A percentile compares a stretch with the other conserved stretches of the same genome.
These are phyloP conservation scores for Rissa tridactyla DNA, from an alignment of 2,113 vertebrate species.

Conservation along the genomic window DNA sequence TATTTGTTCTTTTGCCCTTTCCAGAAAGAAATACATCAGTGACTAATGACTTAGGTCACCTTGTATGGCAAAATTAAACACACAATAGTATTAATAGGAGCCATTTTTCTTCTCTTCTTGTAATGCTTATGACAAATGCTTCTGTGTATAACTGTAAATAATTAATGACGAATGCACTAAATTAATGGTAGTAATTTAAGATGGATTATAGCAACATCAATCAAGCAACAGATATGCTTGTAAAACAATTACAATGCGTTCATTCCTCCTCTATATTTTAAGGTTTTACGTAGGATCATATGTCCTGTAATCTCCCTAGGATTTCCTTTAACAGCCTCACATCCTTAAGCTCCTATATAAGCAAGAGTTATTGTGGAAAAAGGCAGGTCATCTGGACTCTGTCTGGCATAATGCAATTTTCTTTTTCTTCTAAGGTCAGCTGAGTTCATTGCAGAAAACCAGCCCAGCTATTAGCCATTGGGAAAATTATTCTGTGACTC, in stretches of 20 bases:
- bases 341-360: not conserved
- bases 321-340: not conserved
- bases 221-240: not conserved
- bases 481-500: slow-evolving; percentile 53
- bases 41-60: slow-evolving; percentile 38
- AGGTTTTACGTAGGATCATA: not conserved
- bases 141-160: slow-evolving; percentile 28
- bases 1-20: slow-evolving; percentile 59
- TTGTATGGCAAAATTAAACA: slow-evolving; percentile 18
- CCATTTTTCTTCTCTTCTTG: not conserved
- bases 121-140: not conserved
- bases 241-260: not conserved
- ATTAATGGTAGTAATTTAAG: slow-evolving; percentile 47
- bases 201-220: not conserved
- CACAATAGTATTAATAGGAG: not conserved
- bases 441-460: slow-evolving; percentile 60
- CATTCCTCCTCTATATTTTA: not conserved
- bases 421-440: slow-evolving; percentile 66
- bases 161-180: slow-evolving; percentile 32
- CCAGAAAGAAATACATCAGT: slow-evolving; percentile 15
- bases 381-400: slow-evolving; percentile 41
- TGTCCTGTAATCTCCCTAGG: not conserved
- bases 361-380: slow-evolving; percentile 68
- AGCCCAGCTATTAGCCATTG: slow-evolving; percentile 60
- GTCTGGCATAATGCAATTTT: slow-evolving; percentile 74